A percentile compares a stretch with the other conserved stretches of the same genome.
phyloP scores from a whole-genome alignment of 2,888 invertebrate genomes.

The Apamea epomidion region DNA sequence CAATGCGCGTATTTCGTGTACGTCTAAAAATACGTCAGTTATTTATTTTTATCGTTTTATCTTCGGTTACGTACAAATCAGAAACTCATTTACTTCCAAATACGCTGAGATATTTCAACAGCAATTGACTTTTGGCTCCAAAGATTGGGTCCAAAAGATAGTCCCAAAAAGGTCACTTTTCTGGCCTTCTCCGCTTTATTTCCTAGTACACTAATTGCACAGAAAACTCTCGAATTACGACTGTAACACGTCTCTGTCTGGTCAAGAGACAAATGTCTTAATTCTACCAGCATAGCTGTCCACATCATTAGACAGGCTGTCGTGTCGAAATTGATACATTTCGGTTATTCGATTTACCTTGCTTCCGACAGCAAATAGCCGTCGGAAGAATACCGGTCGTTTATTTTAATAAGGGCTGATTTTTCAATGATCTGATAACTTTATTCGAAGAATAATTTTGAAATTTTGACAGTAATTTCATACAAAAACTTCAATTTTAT shows the following conservation, averaged over 20 bases:
- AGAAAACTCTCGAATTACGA: background rate
- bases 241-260: background rate
- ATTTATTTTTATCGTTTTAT: constrained; percentile 24
- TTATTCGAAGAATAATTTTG: too few relatives aligned
- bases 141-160: background rate
- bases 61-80: constrained; percentile 16
- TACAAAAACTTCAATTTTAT: too few relatives aligned
- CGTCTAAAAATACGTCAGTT: constrained; percentile 13
- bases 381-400: too few relatives aligned
- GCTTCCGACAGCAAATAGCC: too few relatives aligned
- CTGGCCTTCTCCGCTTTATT: background rate
- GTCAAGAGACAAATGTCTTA: background rate
- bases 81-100: constrained; percentile 20
- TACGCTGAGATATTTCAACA: background rate
- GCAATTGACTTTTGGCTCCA: background rate
- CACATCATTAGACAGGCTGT: too few relatives aligned
- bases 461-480: too few relatives aligned
- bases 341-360: too few relatives aligned
- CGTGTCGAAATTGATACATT: too few relatives aligned
- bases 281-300: background rate
- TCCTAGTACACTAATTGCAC: background rate
- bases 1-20: too few relatives aligned
- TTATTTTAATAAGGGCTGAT: too few relatives aligned
- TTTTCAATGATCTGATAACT: too few relatives aligned
- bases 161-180: background rate